A percentile compares a stretch with the other conserved stretches of the same genome.
Conservation (phyloP, 1,140 invertebrate genomes). For the Rhynchophorus ferrugineus region DNA sequence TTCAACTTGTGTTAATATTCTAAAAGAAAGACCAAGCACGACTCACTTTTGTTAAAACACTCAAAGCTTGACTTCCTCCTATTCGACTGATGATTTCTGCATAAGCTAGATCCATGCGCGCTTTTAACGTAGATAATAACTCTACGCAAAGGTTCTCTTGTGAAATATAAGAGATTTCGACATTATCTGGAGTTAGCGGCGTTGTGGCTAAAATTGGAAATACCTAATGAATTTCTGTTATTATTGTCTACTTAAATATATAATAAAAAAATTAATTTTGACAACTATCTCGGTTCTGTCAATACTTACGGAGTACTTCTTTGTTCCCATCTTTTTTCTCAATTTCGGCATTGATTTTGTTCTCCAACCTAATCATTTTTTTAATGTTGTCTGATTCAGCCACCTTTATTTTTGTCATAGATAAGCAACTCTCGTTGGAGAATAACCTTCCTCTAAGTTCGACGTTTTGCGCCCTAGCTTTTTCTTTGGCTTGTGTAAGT, state of each 20-base stretch:
- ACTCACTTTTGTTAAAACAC: conserved; percentile 33
- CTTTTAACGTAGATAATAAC: conserved; percentile 36
- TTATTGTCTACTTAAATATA: background rate
- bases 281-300: too few species aligned
- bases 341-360: conserved; percentile 34
- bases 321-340: conserved; percentile 27
- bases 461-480: conserved; percentile 33
- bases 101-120: conserved; percentile 37
- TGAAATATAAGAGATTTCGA: conserved; percentile 24
- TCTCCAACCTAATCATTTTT: conserved; percentile 36
- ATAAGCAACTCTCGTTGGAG: conserved; percentile 25
- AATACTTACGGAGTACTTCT: conserved; percentile 15
- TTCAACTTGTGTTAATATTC: too few species aligned
- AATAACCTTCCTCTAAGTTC: conserved; percentile 36
- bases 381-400: conserved; percentile 38
- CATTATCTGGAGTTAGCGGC: conserved; percentile 22
- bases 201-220: conserved; percentile 25
- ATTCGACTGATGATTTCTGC: conserved; percentile 38
- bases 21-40: too few species aligned
- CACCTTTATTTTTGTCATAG: conserved; percentile 27
- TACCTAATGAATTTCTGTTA: conserved; percentile 1
- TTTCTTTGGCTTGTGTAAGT: conserved; percentile 34
- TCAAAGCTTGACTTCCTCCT: conserved; percentile 34
- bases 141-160: conserved; percentile 37
- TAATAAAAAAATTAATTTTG: background rate